Conservation (phyloP, 2,797 vertebrate genomes). For the Anabas testudineus region DNA sequence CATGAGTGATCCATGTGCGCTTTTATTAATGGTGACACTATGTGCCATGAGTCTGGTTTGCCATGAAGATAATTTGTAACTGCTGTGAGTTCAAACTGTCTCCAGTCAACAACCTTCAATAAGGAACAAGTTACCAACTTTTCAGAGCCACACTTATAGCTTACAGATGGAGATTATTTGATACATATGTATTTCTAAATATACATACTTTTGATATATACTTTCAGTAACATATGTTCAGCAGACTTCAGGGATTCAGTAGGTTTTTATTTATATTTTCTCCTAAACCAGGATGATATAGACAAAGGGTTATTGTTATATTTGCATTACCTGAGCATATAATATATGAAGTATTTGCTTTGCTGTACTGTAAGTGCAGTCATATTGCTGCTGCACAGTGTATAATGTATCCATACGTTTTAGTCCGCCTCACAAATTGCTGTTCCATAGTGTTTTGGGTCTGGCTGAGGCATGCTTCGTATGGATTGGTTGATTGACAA, state of each 20-base stretch:
- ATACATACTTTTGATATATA: not conserved
- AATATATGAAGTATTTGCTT: not conserved
- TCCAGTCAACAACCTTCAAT: not conserved
- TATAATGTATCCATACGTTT: slow-evolving; percentile 40
- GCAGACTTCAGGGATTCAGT: not conserved
- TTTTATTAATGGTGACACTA: not conserved
- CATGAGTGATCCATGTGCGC: not conserved
- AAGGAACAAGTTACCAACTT: not conserved
- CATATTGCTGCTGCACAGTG: slow-evolving; percentile 20
- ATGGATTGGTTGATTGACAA: slow-evolving; percentile 84
- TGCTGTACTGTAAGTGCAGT: slow-evolving; percentile 5
- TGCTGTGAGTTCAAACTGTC: not conserved
- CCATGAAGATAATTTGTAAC: not conserved
- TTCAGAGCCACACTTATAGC: not conserved
- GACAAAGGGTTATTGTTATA: not conserved
- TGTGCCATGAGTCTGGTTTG: not conserved
- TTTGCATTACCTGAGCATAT: not conserved
- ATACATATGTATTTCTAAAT: not conserved
- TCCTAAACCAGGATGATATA: not conserved
- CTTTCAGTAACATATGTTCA: not conserved
- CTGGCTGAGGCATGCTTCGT: slow-evolving; percentile 51
- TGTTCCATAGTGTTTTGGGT: slow-evolving; percentile 66
- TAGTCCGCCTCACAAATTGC: slow-evolving; percentile 71
- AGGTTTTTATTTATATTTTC: not conserved
- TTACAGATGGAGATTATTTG: not conserved